Conservation (phyloP, 1,140 invertebrate genomes). For the Uloborus diversus region DNA sequence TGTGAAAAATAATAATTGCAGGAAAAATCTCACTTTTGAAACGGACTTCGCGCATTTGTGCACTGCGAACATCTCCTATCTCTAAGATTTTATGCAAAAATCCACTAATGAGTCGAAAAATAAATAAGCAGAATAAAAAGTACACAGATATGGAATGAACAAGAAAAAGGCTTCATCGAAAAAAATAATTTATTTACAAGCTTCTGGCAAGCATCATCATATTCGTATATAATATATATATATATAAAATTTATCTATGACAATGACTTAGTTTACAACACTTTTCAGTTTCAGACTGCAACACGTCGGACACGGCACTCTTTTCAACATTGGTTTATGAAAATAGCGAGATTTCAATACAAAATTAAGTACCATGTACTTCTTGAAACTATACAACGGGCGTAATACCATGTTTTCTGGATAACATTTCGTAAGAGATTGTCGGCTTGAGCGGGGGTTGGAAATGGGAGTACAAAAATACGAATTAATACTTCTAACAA, state of each 20-base stretch:
- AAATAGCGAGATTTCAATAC: constrained; percentile 25
- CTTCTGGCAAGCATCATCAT: constrained; percentile 35
- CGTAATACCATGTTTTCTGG: neutral
- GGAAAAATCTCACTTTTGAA: no score
- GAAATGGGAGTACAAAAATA: constrained; percentile 33
- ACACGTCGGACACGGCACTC: constrained; percentile 3
- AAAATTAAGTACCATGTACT: constrained; percentile 49
- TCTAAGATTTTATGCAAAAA: no score
- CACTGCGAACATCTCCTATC: no score
- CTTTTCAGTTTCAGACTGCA: constrained; percentile 25
- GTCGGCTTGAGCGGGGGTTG: constrained; percentile 4
- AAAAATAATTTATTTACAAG: constrained; percentile 54
- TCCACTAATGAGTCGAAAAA: no score
- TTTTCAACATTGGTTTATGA: constrained; percentile 14
- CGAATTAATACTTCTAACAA: neutral
- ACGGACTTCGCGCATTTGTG: no score
- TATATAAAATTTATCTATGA: constrained; percentile 25
- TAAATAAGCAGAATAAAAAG: no score
- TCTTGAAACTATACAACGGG: constrained; percentile 4
- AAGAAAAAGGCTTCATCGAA: constrained; percentile 25
- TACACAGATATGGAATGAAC: no score
- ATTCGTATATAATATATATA: neutral
- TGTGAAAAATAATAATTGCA: no score
- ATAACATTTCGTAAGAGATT: constrained; percentile 13
- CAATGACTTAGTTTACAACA: constrained; percentile 49